Base-by-base conservation (phyloP, 2,113 vertebrate species). In the Phalacrocorax brasilianus region DNA sequence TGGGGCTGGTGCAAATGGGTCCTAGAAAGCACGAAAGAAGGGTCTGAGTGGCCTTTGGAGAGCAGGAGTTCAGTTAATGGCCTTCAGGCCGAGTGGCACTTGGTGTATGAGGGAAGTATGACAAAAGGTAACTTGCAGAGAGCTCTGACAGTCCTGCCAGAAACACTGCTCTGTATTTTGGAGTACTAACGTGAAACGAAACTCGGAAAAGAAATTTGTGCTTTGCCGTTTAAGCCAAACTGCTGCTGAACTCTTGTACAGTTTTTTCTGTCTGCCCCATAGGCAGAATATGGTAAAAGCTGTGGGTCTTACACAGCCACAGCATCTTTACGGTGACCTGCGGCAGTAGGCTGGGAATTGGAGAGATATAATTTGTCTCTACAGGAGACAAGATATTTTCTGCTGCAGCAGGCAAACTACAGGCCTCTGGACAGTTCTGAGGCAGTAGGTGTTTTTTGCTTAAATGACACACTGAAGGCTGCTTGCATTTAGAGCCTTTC, bases 231-330 rank as follows among this genome's bases (percentile, higher is more conserved):
- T 42, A 27, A 81, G 22, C 10, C 27, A 53, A 82, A 44, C 52
- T 67, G 56, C 62, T 74, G 47, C 66, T 63, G 53, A 58, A 42
- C 44, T 49, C 50, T 14, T n/a, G 26, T 20, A 12, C n/a, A 32
- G 20, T 14, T 65, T 65, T 45, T 72, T 68, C 30, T 75, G 22
- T 53, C 55, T 78, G 55, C 27, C 42, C 19, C 52, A 32, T 27
- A 74, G 23, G 81, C 33, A 75, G 42, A 49, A 21, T 42, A 19
- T 3, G 6, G 28, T n/a, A 27, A 38, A 67, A 91, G 40, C 17
- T 21, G 42, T 42, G n/a, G 12, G 8, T 42, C 33, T 78, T 58
- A 47, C 8, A 21, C 0, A 2, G 61, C 44, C 2, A 0, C 12
- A 59, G 49, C n/a, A 40, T 21, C 42, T 55, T 59, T 71, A 35